A percentile compares a stretch with the other conserved stretches of the same genome.
These are phyloP conservation scores for Synergus japonicus DNA, from an alignment of 2,888 invertebrate species.

Conservation along the genomic window DNA sequence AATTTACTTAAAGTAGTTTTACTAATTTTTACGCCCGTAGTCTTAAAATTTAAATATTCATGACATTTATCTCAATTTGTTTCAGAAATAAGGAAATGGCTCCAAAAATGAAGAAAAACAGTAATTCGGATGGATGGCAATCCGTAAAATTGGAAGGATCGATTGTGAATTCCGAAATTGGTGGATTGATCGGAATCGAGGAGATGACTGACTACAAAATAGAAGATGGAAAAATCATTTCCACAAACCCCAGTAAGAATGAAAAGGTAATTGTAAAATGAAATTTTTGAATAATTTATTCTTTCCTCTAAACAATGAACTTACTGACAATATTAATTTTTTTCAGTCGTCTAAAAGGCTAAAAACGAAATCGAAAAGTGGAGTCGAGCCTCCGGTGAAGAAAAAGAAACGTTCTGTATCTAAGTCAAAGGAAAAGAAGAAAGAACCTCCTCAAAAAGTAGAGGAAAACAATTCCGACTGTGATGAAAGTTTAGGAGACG, in stretches of 20 bases:
- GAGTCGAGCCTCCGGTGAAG: neutral
- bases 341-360: neutral
- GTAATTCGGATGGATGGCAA: slow-evolving; percentile 81
- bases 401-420: neutral
- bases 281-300: neutral
- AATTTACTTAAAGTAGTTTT: too few species aligned
- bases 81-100: slow-evolving; percentile 17
- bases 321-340: neutral
- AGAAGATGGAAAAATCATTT: slow-evolving; percentile 57
- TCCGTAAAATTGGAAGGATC: slow-evolving; percentile 83
- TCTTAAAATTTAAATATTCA: neutral
- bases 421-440: slow-evolving; percentile 7
- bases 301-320: too few species aligned
- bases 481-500: slow-evolving; percentile 22
- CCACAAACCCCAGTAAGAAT: slow-evolving; percentile 42
- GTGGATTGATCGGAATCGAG: slow-evolving; percentile 88
- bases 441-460: slow-evolving; percentile 21
- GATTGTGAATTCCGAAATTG: slow-evolving; percentile 78
- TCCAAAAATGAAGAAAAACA: slow-evolving; percentile 66
- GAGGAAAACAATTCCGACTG: neutral
- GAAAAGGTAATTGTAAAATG: slow-evolving; percentile 40
- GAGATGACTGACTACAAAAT: slow-evolving; percentile 86
- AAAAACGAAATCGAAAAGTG: neutral
- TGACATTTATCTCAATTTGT: neutral
- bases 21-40: neutral